Evolutionary conservation across 2,888 invertebrate genomes (phyloP).

Genomic region (Elmis aenea): DNA sequence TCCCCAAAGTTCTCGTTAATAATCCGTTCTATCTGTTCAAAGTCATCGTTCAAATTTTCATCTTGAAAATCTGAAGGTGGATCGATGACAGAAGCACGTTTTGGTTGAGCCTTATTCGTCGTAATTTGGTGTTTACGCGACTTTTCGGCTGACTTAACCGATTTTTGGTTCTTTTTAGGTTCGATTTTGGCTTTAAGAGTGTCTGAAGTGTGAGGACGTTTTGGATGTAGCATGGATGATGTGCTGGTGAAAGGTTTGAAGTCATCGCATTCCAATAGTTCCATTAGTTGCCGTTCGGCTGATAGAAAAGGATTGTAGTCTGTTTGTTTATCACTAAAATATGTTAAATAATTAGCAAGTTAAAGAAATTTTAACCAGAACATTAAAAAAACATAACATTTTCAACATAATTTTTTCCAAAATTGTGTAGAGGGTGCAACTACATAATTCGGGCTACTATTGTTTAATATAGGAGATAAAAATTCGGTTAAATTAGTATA

Average conservation of each 20-base stretch:
- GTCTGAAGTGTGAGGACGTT: slow-evolving; percentile 45
- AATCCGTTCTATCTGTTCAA: slow-evolving; percentile 43
- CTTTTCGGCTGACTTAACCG: slow-evolving; percentile 18
- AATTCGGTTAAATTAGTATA: too few relatives aligned
- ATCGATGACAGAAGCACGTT: slow-evolving; percentile 45
- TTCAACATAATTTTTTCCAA: too few relatives aligned
- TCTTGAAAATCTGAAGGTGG: slow-evolving; percentile 47
- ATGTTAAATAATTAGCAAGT: too few relatives aligned
- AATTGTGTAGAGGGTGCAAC: too few relatives aligned
- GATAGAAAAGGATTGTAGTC: slow-evolving; percentile 73
- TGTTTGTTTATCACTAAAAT: too few relatives aligned
- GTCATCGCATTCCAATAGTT: slow-evolving; percentile 67
- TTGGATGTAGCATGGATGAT: slow-evolving; percentile 22
- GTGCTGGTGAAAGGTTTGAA: slow-evolving; percentile 42
- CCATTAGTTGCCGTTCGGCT: slow-evolving; percentile 77
- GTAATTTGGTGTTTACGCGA: slow-evolving; percentile 3
- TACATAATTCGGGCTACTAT: too few relatives aligned
- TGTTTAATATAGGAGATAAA: too few relatives aligned
- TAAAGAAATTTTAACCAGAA: too few relatives aligned
- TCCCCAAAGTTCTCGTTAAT: slow-evolving; percentile 31
- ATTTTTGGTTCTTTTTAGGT: slow-evolving; percentile 12
- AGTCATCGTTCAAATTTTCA: slow-evolving; percentile 33
- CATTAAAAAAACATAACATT: too few relatives aligned
- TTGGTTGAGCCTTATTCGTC: slow-evolving; percentile 18
- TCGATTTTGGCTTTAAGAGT: slow-evolving; percentile 12